Base-by-base conservation (phyloP, 1,140 invertebrate genomes). In the Phymorhynchus buccinoides region DNA sequence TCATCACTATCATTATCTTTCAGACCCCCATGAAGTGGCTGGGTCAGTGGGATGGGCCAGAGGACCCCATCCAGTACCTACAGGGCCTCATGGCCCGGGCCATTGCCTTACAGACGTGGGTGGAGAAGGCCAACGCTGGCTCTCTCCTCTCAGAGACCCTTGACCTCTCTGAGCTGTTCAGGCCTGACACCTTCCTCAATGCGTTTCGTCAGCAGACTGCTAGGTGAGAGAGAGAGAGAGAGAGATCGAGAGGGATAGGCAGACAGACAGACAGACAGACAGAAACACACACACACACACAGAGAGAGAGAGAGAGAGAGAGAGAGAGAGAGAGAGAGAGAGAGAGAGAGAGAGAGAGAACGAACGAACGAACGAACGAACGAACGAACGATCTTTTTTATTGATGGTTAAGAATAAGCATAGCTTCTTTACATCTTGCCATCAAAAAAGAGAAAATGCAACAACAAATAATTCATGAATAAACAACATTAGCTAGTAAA, bases 121-220 rank as follows among this genome's bases (percentile, higher is more conserved):
- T 93, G 27, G 92, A 93, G 42, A 89, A 90, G 39, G 92, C 89
- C 48, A 87, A 92, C 73, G 86, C 89, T 42, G 87, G 87, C 32
- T 87, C 79, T 2, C 88, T 95, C 7, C 89, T 95, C 7, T 91
- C 93, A 4, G 92, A 95, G 37, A 93, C 94, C 6, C 91, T 98
- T 0, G 95, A 98, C 92, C 93, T 99, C 1, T 94, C 95, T 0
- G 95, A 96, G 56, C 94, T 98, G 1, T 96, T 97, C 85, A 95
- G 96, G 90, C 97, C 97, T 2, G 95, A 96, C 82, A 96, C 96
- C 22, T 96, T 98, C 90, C 92, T 99, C 0, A 96, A 96, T 89
- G 96, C 97, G 41, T 93, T 98, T 1, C 95, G 97, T 90, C 96
- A 97, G 92, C 95, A 96, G 86, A 96, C 96, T 39, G 95, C 96